phyloP scores from a whole-genome alignment of 2,888 invertebrate species.

The Pseudoips prasinana region DNA sequence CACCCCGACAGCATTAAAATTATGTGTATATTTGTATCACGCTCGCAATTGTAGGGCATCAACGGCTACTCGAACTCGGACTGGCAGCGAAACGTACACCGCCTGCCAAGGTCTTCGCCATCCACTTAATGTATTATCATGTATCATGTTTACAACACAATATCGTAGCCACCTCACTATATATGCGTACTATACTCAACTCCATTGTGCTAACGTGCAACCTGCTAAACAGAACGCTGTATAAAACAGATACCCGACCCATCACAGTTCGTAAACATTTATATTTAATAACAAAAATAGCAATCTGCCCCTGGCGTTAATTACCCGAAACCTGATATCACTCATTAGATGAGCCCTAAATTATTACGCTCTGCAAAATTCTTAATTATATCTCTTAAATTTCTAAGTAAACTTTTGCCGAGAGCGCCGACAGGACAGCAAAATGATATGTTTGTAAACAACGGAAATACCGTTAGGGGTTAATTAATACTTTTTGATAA shows the following conservation, averaged over 20 bases:
- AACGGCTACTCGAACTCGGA: constrained; percentile 41
- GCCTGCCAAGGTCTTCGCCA: constrained; percentile 65
- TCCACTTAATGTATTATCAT: constrained; percentile 40
- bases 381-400: constrained; percentile 82
- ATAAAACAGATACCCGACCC: too few species aligned
- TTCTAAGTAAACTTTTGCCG: constrained; percentile 79
- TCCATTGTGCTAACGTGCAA: neutral
- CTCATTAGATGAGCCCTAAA: constrained; percentile 78
- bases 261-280: too few species aligned
- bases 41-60: constrained; percentile 80
- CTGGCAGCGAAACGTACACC: constrained; percentile 65
- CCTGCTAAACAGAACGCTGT: too few species aligned
- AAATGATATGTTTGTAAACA: constrained; percentile 81
- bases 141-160: constrained; percentile 35
- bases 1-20: constrained; percentile 79
- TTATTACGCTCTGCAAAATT: constrained; percentile 78
- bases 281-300: constrained; percentile 66
- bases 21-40: constrained; percentile 82
- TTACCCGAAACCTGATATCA: constrained; percentile 79
- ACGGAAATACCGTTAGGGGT: constrained; percentile 65
- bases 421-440: constrained; percentile 65
- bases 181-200: constrained; percentile 4
- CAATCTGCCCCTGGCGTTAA: constrained; percentile 69
- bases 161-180: constrained; percentile 1
- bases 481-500: constrained; percentile 64